Base-by-base conservation (phyloP, 2,888 invertebrate genomes). In the Cryptocephalus primarius region DNA sequence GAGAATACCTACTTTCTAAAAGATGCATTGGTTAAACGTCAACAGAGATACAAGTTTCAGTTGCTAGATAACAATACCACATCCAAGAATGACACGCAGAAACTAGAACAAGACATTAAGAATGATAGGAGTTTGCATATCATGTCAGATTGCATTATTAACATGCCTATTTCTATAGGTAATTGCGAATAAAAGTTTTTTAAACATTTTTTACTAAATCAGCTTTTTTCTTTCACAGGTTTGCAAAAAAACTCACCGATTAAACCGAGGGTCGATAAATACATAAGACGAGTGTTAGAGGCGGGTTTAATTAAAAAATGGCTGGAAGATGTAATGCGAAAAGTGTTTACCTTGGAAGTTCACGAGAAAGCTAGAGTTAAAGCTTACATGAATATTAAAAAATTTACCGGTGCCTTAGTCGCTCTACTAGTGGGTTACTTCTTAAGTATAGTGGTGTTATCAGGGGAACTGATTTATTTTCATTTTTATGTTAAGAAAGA, bases 231-330 rank as follows among this genome's bases (percentile, higher is more conserved):
- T 22, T 6, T 22, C 22, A 6, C 36, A 62, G 89, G 88, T 1
- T 75, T 89, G 57, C 85, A 86, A 59, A 88, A 84, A 60, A 88
- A 89, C 65, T 88, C 88, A 0, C 85, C 88, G 0, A 65, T 88
- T 6, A 87, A 85, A 60, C 75, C 78, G 0, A 70, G 77, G 50
- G 76, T 83, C 13, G 85, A 88, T 63, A 72, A 75, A 54, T 76
- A 82, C 56, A 74, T 89, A 39, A 72, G 78, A 54, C 72, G 78
- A 42, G 74, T 88, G 9, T 74, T 83, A 0, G 88, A 90, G 72
- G 82, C 81, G 0, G 89, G 89, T 9, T 70, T 90, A 6, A 77
- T 88, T 0, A 73, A 78, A 48, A 89, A 89, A 63, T 89, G 89
- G 89, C 65, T 86, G 1, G 80, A 78, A 48, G 88, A 88, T 63